Percentiles rank a stretch among this genome's conserved stretches.
phyloP scores from a whole-genome alignment of 2,797 vertebrate species.

The Garrulus glandarius region DNA sequence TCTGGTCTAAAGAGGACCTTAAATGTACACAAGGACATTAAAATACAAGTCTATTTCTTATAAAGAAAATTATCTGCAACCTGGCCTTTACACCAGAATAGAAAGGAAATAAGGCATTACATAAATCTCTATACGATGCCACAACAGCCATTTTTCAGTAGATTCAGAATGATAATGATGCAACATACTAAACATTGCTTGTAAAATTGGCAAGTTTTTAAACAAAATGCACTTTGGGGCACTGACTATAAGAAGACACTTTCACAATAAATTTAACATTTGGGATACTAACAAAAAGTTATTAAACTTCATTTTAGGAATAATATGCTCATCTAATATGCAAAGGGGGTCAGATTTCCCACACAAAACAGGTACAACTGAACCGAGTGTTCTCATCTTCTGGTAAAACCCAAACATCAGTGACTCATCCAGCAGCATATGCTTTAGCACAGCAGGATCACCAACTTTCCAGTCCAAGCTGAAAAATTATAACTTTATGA shows the following conservation, averaged over 20 bases:
- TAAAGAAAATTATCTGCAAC: neutral
- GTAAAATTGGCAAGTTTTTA: rapidly evolving
- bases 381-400: neutral
- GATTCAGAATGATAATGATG: neutral
- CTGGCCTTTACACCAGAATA: neutral
- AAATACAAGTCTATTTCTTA: neutral
- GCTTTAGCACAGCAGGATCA: neutral
- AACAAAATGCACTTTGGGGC: neutral
- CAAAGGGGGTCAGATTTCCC: neutral
- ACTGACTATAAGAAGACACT: neutral
- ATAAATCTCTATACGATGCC: neutral
- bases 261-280: neutral
- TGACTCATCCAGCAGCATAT: neutral
- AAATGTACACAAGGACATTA: neutral
- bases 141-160: neutral
- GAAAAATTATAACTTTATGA: constrained; percentile 9
- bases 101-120: neutral
- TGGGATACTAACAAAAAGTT: neutral
- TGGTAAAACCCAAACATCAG: neutral
- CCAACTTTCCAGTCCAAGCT: neutral
- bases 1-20: neutral
- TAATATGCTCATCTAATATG: neutral
- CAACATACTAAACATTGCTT: neutral
- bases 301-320: neutral
- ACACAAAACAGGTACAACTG: neutral